Evolutionary conservation across 2,888 invertebrate species (phyloP), one percentile per base, ranked within the genome.

Genomic region (Conomelus anceps): DNA sequence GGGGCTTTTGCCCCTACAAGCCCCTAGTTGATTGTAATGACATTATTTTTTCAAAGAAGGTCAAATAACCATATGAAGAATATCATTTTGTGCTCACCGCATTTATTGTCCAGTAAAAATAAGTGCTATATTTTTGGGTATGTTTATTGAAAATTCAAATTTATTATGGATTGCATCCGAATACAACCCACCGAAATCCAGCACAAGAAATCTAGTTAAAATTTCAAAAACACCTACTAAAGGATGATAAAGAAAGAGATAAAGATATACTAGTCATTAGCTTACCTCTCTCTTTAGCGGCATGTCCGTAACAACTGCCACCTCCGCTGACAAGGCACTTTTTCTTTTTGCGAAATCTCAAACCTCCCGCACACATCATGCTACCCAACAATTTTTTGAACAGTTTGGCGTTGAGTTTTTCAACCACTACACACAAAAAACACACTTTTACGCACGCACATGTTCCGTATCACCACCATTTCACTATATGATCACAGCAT

Each of bases 291-390:
- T 90, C 89, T 34, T 88, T 88, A 24, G 90, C 63, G 22, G 90
- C 88, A 22, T 86, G 89, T 9, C 90, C 90, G 84, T 91, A 91
- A 86, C 91, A 91, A 88, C 88, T 90, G 23, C 91, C 91, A 22
- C 91, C 90, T 4, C 91, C 91, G 85, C 91, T 91, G 23, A 91
- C 91, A 63, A 90, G 89, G 41, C 91, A 91, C 88, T 91, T 90
- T 89, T 91, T 91, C 91, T 91, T 91, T 90, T 90, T 90, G 86
- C 90, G 89, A 89, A 90, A 90, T 29, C 91, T 34, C 84, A 91
- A 90, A 22, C 91, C 91, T 29, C 91, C 89, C 87, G 91, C 91
- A 90, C 91, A 91, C 90, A 91, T 91, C 91, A 91, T 91, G 26
- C 24, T 86, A 24, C n/a, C 20, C 63, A 63, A 1, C 63, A 63